A percentile compares a stretch with the other conserved stretches of the same genome.
Evolutionary conservation across 2,113 vertebrate species (phyloP).

Genomic region (Conger conger): DNA sequence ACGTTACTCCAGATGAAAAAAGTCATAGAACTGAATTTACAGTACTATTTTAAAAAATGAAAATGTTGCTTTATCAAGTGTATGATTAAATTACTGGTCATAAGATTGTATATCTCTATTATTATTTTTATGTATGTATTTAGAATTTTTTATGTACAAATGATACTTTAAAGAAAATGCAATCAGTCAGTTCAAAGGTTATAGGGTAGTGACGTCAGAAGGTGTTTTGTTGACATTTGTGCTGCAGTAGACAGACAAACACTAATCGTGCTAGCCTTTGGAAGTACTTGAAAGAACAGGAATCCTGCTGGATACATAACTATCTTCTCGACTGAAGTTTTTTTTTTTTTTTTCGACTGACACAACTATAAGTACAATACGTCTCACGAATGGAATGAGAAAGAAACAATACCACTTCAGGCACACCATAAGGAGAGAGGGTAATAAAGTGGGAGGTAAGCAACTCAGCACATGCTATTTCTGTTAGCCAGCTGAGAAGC

Average conservation of each 20-base stretch:
- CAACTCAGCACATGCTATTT: slow-evolving; percentile 3
- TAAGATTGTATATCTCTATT: not conserved
- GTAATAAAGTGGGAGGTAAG: slow-evolving; percentile 13
- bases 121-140: no score
- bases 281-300: not conserved
- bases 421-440: not conserved
- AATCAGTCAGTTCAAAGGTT: slow-evolving; percentile 14
- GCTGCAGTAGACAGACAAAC: slow-evolving; percentile 66
- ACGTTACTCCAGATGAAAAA: not conserved
- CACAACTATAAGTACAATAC: not conserved
- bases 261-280: slow-evolving; percentile 33
- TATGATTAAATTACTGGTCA: not conserved
- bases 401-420: slow-evolving; percentile 11
- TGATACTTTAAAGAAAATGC: not conserved
- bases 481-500: not conserved
- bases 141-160: not conserved
- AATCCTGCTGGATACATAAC: not conserved
- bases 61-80: not conserved
- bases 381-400: slow-evolving; percentile 39
- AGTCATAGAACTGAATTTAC: not conserved
- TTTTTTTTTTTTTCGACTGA: not conserved
- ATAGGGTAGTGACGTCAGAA: slow-evolving; percentile 35
- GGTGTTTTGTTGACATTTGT: slow-evolving; percentile 72
- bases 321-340: not conserved
- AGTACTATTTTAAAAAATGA: not conserved